A percentile compares a stretch with the other conserved stretches of the same genome.
phyloP scores from a whole-genome alignment of 1,140 invertebrate genomes.

The Drosophila lowei region DNA sequence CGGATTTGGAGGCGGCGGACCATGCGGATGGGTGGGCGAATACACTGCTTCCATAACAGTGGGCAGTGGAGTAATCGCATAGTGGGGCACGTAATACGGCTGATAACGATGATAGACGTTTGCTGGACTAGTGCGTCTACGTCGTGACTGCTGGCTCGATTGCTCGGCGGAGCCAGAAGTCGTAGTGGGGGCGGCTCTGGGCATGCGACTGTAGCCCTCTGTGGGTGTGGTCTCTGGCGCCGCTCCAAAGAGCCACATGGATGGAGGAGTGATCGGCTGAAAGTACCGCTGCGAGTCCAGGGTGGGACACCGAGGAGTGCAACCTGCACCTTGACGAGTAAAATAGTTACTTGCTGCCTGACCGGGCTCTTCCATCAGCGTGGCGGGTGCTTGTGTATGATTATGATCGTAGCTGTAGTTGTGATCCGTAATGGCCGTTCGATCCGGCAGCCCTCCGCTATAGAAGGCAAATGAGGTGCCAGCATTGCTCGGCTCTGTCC shows the following conservation, averaged over 20 bases:
- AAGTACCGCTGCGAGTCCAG: constrained; percentile 67
- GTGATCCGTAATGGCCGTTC: constrained; percentile 59
- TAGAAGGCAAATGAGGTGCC: constrained; percentile 72
- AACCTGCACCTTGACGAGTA: constrained; percentile 11
- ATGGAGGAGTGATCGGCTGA: constrained; percentile 57
- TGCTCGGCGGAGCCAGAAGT: constrained; percentile 10
- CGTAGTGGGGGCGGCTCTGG: constrained; percentile 7
- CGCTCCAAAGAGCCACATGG: constrained; percentile 51
- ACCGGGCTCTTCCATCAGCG: constrained; percentile 33
- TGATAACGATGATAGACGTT: constrained; percentile 63
- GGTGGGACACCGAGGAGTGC: constrained; percentile 51
- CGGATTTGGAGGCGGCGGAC: neutral
- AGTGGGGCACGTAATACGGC: constrained; percentile 66
- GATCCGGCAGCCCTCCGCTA: constrained; percentile 61
- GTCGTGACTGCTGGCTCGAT: constrained; percentile 24
- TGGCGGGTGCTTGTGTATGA: constrained; percentile 29
- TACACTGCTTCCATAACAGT: constrained; percentile 45
- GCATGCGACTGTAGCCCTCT: constrained; percentile 2
- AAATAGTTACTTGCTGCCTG: constrained; percentile 19
- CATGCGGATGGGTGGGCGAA: constrained; percentile 15
- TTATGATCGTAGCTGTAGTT: constrained; percentile 66
- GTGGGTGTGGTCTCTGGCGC: constrained; percentile 12
- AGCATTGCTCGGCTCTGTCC: constrained; percentile 24
- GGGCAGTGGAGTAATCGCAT: constrained; percentile 56
- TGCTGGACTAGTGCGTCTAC: constrained; percentile 49